phyloP scores from a whole-genome alignment of 2,888 invertebrate genomes.

The Augiades crinisus region DNA sequence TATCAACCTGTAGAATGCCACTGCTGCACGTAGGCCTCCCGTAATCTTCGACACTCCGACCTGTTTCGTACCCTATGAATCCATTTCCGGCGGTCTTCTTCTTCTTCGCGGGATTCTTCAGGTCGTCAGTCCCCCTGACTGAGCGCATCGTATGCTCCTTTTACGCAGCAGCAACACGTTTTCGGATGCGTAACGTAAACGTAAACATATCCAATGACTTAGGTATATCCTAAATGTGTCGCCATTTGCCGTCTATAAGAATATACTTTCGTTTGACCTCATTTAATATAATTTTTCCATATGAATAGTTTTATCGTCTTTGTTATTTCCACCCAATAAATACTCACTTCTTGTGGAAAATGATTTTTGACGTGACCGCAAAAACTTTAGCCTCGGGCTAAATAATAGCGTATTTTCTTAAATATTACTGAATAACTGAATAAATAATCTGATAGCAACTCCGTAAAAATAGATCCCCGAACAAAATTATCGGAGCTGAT shows the following conservation, averaged over 20 bases:
- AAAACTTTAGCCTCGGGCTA: constrained; percentile 45
- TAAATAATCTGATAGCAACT: neutral
- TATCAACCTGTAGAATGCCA: no score
- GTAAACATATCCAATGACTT: no score
- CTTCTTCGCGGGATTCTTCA: no score
- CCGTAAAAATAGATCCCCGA: neutral
- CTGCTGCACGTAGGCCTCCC: no score
- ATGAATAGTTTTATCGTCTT: constrained; percentile 77
- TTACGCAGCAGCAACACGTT: no score
- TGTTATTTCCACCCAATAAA: constrained; percentile 78
- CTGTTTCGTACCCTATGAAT: no score
- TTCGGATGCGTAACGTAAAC: no score
- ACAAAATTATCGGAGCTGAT: neutral
- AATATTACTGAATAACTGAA: constrained; percentile 7
- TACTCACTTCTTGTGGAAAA: constrained; percentile 69
- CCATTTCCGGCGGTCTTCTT: no score
- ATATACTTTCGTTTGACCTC: constrained; percentile 75
- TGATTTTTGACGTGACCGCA: constrained; percentile 69
- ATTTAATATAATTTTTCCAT: constrained; percentile 79
- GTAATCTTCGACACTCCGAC: no score
- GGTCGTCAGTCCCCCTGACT: no score
- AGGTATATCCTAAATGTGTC: no score
- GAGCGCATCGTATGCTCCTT: no score
- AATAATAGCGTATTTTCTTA: constrained; percentile 7
- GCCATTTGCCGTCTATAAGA: constrained; percentile 68